Evolutionary conservation across 2,113 vertebrate species (phyloP), one percentile per base, ranked within the genome.

Genomic region (Mobula birostris): DNA sequence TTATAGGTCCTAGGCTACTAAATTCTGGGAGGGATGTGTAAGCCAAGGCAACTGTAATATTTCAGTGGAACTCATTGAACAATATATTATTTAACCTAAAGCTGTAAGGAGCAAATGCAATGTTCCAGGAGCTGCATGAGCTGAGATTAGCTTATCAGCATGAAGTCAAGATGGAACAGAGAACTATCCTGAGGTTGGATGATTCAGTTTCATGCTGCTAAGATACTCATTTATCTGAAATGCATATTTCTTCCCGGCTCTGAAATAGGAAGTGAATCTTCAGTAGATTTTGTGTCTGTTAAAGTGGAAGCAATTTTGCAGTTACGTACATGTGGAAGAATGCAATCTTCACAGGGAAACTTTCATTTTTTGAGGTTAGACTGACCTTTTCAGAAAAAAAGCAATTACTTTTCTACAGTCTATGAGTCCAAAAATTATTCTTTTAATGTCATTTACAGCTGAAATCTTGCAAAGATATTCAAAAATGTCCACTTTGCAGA

Each of bases 361-460:
- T 29, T 74, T 76, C 32, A 56, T 76, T 93, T 74, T 93, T 56
- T 36, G 56, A 74, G 91, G 68, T 93, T 93, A 74, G 36, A 14
- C 36, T 93, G 68, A 93, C 21, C 68, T 76, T 56, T 93, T 17
- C 12, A 70, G 19, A 74, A 70, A 40, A 93, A 70, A 40, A 48
- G 70, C 68, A 93, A 93, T 93, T 93, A 93, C 68, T 29, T 93
- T 76, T 74, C 70, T 48, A 21, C 91, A 56, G 68, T 27, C 74
- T 93, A 48, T 56, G 36, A 74, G 40, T 93, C 32, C 24, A 93
- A 93, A 76, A 21, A 74, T 74, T 70, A 74, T 76, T 24, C 91
- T 93, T 93, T 9, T 76, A 70, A 93, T 93, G 68, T 56, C 70
- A 76, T 93, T 72, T 70, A 93, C 74, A 76, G 40, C 91, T n/a